Evolutionary conservation across 2,888 invertebrate genomes (phyloP).

Genomic region (Caenorhabditis afra): DNA sequence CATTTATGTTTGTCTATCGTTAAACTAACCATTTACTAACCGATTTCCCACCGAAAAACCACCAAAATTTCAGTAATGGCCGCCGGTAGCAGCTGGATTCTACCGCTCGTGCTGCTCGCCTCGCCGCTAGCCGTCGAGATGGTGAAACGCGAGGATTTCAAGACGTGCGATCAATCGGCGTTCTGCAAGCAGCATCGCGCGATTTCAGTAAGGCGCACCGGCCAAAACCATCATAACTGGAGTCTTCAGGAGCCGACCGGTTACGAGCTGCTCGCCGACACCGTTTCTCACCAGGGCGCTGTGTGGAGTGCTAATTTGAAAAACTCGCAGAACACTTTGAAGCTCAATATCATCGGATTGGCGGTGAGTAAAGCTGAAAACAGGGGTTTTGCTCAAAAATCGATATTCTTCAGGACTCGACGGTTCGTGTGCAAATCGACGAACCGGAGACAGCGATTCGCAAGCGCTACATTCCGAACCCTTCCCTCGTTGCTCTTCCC

Average conservation of each 20-base stretch:
- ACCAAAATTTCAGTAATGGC: constrained; percentile 48
- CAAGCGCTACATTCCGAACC: constrained; percentile 64
- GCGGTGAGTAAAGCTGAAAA: constrained; percentile 15
- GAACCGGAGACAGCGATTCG: constrained; percentile 65
- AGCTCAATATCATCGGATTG: constrained; percentile 58
- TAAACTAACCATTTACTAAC: too few species aligned
- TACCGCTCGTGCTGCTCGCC: constrained; percentile 19
- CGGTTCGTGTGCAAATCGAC: constrained; percentile 69
- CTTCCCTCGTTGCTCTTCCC: constrained; percentile 58
- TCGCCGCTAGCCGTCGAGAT: constrained; percentile 33
- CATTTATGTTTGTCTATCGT: too few species aligned
- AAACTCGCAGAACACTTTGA: constrained; percentile 60
- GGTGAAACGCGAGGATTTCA: constrained; percentile 77
- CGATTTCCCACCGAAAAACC: background rate
- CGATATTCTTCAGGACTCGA: constrained; percentile 51
- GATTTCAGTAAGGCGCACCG: constrained; percentile 56
- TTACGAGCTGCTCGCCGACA: constrained; percentile 67
- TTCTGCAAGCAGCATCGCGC: constrained; percentile 76
- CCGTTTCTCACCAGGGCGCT: constrained; percentile 44
- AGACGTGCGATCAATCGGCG: constrained; percentile 78
- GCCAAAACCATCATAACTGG: constrained; percentile 42
- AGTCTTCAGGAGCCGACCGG: constrained; percentile 67
- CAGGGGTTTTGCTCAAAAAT: background rate
- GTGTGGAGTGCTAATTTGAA: constrained; percentile 42
- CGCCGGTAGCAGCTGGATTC: constrained; percentile 45